Conservation (phyloP, 2,113 vertebrate genomes). For the Pachycephala philippinensis region DNA sequence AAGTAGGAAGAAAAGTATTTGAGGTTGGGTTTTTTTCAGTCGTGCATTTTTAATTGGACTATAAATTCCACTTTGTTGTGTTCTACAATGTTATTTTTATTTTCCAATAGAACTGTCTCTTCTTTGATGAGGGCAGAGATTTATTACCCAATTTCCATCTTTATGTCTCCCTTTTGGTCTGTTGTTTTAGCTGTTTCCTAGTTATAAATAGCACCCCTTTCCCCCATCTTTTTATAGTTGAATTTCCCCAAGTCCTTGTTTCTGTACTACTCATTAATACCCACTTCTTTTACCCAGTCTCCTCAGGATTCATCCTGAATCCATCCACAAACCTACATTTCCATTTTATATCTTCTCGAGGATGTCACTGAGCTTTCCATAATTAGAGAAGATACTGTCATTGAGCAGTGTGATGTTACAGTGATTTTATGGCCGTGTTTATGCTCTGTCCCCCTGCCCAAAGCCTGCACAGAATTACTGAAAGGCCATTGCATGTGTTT, state of each 20-base stretch:
- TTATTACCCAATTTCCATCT: slow-evolving; percentile 50
- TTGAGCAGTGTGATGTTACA: background rate
- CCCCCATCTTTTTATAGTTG: background rate
- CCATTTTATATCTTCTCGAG: background rate
- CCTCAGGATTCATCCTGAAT: background rate
- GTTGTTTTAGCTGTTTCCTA: slow-evolving; percentile 17
- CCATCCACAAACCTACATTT: background rate
- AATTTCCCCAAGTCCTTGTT: background rate
- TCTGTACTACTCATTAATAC: background rate
- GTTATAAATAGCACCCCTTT: background rate
- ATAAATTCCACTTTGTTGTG: slow-evolving; percentile 37
- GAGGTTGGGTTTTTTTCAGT: background rate
- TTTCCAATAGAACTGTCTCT: slow-evolving; percentile 57
- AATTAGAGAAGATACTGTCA: background rate
- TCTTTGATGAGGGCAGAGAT: slow-evolving; percentile 56
- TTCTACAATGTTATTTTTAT: slow-evolving; percentile 52
- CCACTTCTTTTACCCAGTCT: background rate
- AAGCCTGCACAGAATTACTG: background rate
- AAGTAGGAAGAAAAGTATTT: background rate
- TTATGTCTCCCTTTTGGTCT: slow-evolving; percentile 36
- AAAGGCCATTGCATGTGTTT: background rate
- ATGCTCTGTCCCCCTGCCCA: background rate
- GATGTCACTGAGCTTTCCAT: background rate
- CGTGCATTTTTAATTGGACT: slow-evolving; percentile 14
- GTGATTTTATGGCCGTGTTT: background rate